Evolutionary conservation across 1,140 invertebrate genomes (phyloP).

Genomic region (Drosophila sechellia): DNA sequence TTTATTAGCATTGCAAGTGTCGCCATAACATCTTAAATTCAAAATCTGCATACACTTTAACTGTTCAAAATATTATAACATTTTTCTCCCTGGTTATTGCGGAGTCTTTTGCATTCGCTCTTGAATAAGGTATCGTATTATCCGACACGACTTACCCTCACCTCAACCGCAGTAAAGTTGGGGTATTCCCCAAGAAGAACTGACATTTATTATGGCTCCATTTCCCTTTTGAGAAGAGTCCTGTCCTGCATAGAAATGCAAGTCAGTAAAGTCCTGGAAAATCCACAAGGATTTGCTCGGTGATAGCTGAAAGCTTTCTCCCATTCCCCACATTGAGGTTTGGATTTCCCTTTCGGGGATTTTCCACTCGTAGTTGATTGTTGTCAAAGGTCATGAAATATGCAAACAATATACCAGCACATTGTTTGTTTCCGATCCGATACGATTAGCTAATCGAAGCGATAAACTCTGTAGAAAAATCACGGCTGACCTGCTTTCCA

Average conservation of each 20-base stretch:
- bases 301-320: conserved; percentile 70
- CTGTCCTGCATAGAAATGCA: conserved; percentile 64
- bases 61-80: no score
- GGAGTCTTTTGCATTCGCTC: not conserved
- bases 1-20: no score
- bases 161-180: conserved; percentile 10
- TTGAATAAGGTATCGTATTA: conserved; percentile 13
- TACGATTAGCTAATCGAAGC: conserved; percentile 74
- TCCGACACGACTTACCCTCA: conserved; percentile 2
- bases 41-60: no score
- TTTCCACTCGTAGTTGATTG: conserved; percentile 47
- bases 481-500: conserved; percentile 16
- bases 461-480: conserved; percentile 41
- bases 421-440: conserved; percentile 39
- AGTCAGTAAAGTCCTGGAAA: conserved; percentile 63
- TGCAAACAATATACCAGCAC: conserved; percentile 48
- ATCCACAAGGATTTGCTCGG: conserved; percentile 67
- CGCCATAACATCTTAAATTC: no score
- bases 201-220: conserved; percentile 62
- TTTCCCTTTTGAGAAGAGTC: conserved; percentile 21
- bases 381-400: conserved; percentile 63
- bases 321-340: not conserved
- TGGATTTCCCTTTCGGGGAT: conserved; percentile 38
- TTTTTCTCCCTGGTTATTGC: no score
- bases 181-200: conserved; percentile 22